Base-by-base conservation (phyloP, 2,113 vertebrate species). In the Mastomys coucha region DNA sequence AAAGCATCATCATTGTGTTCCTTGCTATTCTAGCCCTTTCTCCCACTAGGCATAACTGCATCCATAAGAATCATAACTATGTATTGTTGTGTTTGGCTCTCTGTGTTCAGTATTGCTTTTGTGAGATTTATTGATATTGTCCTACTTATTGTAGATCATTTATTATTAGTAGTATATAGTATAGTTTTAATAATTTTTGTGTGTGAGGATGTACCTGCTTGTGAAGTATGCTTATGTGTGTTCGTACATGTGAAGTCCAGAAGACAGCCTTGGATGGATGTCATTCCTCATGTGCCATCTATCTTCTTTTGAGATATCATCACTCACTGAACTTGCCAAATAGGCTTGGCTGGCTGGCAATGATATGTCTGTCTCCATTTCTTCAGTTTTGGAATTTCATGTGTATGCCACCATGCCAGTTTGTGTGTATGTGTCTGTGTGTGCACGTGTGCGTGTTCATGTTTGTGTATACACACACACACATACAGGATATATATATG, bases 81-180 rank as follows among this genome's bases (percentile, higher is more conserved):
- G 22, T 69, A 81, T n/a, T 93, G 42, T 60, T 56, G 17, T 45
- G 14, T 72, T 69, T 89, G 63, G 22, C 65, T 72, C 33, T 58
- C 91, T 92, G 94, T 26, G 22, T 93, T 91, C 39, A 93, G 0
- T 26, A 7, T 94, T 78, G 67, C 65, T 89, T 86, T 58, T 58
- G 22, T 87, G 53, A 89, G 26, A 91, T 56, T 91, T 60, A 93
- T 49, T 31, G 45, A 22, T 95, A 53, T 77, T 82, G 26, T 88
- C n/a, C 12, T 91, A 20, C 67, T 93, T 92, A 20, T 81, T 93
- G 7, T 78, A 91, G 31, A 75, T 84, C 22, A 94, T 81, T 88
- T 53, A 92, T 65, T 51, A 11, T 69, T 2, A 33, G 72, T 92
- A 60, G 5, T 89, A 8, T 77, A 13, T 89, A 77, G 31, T 86